Conservation (phyloP, 1,140 invertebrate genomes). For the Brachionus paranguensis region DNA sequence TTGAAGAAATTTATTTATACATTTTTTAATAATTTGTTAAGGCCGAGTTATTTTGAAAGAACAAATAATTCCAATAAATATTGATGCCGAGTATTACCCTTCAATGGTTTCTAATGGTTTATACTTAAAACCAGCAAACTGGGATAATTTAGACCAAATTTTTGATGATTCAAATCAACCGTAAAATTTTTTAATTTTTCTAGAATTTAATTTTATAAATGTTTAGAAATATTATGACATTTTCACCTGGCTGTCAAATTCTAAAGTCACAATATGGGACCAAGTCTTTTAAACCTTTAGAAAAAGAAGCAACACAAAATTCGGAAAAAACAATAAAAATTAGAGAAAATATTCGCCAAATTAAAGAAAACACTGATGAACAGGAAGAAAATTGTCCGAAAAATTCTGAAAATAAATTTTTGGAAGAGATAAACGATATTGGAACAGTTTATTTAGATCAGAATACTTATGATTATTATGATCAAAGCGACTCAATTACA, state of each 20-base stretch:
- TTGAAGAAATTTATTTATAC: background rate
- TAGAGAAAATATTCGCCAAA: background rate
- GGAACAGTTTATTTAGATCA: background rate
- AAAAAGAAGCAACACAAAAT: background rate
- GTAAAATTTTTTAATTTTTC: background rate
- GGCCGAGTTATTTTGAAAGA: background rate
- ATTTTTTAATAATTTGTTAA: background rate
- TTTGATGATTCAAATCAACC: background rate
- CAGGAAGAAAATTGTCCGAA: background rate
- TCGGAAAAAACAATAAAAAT: background rate
- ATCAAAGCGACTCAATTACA: background rate
- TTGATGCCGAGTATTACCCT: background rate
- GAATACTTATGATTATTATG: conserved; percentile 8
- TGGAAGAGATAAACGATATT: background rate
- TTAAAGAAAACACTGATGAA: background rate
- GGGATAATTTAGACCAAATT: background rate
- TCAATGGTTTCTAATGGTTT: background rate
- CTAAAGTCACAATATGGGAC: background rate
- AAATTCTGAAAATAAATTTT: background rate
- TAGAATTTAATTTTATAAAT: background rate
- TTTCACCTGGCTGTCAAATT: background rate
- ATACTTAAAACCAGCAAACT: background rate
- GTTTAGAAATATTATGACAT: background rate
- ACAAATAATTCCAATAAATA: background rate
- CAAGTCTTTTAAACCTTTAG: background rate